Evolutionary conservation across 1,140 invertebrate species (phyloP).

Genomic region (Asobara japonica): DNA sequence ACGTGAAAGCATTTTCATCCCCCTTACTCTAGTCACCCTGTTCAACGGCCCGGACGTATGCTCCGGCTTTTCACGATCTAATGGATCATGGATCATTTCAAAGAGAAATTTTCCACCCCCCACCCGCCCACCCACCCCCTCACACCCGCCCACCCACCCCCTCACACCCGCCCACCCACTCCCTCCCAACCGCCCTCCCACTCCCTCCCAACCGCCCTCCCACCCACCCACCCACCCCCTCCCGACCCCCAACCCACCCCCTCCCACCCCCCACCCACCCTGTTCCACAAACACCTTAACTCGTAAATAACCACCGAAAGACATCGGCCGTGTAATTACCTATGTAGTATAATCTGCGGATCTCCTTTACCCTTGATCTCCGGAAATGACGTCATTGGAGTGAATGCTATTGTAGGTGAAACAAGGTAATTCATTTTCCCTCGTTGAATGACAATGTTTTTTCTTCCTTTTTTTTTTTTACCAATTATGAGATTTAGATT

Average conservation of each 20-base stretch:
- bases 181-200: too few relatives aligned
- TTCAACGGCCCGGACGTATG: not conserved
- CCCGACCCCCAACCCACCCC: too few relatives aligned
- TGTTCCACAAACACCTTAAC: too few relatives aligned
- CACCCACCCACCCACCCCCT: too few relatives aligned
- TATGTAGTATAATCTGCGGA: not conserved
- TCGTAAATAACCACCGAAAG: not conserved
- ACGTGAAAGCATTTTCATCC: conserved; percentile 31
- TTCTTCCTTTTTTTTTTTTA: not conserved
- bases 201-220: too few relatives aligned
- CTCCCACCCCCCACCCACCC: too few relatives aligned
- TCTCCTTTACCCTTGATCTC: conserved; percentile 11
- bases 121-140: too few relatives aligned
- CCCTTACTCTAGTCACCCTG: conserved; percentile 1
- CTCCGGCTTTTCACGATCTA: not conserved
- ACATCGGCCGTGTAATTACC: not conserved
- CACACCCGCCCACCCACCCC: too few relatives aligned
- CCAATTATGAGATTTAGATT: not conserved
- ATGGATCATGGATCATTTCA: not conserved
- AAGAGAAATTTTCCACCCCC: too few relatives aligned
- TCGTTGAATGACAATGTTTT: not conserved
- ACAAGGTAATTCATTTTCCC: not conserved
- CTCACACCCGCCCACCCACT: too few relatives aligned
- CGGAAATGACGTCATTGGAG: not conserved
- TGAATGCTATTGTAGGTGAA: conserved; percentile 1